Conservation (phyloP, 2,797 vertebrate genomes). For the Spinus olivaceus region DNA sequence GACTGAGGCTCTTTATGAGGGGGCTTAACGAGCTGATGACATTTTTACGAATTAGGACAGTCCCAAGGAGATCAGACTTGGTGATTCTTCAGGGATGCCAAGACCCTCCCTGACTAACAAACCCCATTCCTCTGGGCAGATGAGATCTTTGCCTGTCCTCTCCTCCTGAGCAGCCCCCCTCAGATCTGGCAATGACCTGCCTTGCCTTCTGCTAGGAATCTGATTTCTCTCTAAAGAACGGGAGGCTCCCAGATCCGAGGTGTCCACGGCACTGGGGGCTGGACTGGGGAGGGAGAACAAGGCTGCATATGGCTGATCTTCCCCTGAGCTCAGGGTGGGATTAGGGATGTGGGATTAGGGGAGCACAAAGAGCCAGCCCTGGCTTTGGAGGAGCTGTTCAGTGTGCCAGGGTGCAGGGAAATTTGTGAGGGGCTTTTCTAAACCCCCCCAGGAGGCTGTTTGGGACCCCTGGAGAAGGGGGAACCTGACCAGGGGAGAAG, state of each 20-base stretch:
- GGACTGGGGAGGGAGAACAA: not conserved
- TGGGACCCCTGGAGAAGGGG: not conserved
- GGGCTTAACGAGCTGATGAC: slow-evolving; percentile 72
- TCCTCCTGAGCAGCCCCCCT: not conserved
- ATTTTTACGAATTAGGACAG: slow-evolving; percentile 67
- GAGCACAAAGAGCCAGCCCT: not conserved
- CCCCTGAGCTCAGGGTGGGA: not conserved
- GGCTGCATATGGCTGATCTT: not conserved
- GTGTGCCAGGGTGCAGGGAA: not conserved
- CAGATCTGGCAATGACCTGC: not conserved
- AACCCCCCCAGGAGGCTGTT: not conserved
- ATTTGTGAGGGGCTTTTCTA: not conserved
- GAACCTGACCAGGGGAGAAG: not conserved
- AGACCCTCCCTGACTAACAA: not conserved
- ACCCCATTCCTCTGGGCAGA: not conserved
- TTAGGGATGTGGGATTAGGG: not conserved
- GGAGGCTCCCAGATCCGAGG: not conserved
- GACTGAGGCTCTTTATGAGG: slow-evolving; percentile 64
- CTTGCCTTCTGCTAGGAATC: not conserved
- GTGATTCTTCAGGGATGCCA: slow-evolving; percentile 6
- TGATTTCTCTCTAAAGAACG: not conserved
- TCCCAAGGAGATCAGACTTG: not conserved
- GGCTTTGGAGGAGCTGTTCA: not conserved
- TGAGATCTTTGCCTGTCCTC: not conserved
- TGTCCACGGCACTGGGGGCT: not conserved